Evolutionary conservation across 2,797 vertebrate species (phyloP), one percentile per base, ranked within the genome.

Genomic region (Cuculus canorus): DNA sequence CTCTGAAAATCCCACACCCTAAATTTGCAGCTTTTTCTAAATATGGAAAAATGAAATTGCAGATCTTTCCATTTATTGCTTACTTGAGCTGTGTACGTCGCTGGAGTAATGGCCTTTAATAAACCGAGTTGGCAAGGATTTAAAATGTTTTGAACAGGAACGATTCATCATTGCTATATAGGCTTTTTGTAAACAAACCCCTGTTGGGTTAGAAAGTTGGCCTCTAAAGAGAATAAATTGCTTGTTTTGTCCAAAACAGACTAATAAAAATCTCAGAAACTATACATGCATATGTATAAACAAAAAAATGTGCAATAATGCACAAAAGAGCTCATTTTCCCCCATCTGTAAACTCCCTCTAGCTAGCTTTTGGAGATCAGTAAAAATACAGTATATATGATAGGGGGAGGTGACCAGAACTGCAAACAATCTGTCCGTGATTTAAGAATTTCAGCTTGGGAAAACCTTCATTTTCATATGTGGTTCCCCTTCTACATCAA

Each of bases 121-220:
- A 97, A 97, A 97, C 82, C 2, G 12, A 93, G 92, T 41, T 97
- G 96, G 95, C 95, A 97, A 98, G 84, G 91, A 94, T 82, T 96
- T 77, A 96, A 97, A 97, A 92, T 96, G 95, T 93, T 96, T 96
- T 93, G 91, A 97, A 93, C 76, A 93, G 88, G 93, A 93, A 96
- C 80, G 92, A 96, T 93, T 83, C 91, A 95, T 96, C 94, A 89
- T 53, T 93, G 91, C 96, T 95, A 80, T 93, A 96, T 90, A 95
- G 88, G 77, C 92, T 95, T 96, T 97, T 90, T 96, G 95, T 97
- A 98, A 98, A 98, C 96, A 97, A 96, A 93, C 93, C 93, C 96
- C 95, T 33, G 47, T 80, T 96, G 97, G 95, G 88, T 97, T 97
- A 97, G 96, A 96, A 98, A 97, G 86, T 65, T 95, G 94, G 97